These are phyloP conservation scores for Imbricaverruca yamaguchii DNA, from an alignment of 2,888 invertebrate species.

Conservation along the genomic window DNA sequence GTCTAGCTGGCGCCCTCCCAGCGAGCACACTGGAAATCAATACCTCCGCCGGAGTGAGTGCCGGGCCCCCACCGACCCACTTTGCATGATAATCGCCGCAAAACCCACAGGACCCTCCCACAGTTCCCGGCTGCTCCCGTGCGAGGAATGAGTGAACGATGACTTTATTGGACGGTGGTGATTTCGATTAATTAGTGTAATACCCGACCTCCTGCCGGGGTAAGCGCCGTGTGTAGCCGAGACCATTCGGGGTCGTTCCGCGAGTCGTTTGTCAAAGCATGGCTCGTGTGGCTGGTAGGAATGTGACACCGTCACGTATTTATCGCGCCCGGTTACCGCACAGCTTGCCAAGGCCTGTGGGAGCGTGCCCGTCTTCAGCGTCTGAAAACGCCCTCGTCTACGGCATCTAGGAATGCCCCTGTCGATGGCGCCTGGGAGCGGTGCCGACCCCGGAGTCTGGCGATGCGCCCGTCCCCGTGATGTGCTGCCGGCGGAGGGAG, in stretches of 20 bases:
- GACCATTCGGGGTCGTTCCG: background rate
- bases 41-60: background rate
- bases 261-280: slow-evolving; percentile 6
- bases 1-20: background rate
- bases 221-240: background rate
- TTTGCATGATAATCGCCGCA: slow-evolving; percentile 2
- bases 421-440: too few relatives aligned
- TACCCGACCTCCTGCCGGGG: background rate
- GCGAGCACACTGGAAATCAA: background rate
- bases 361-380: too few relatives aligned
- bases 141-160: background rate
- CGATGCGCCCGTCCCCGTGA: too few relatives aligned
- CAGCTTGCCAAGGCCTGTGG: too few relatives aligned
- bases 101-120: background rate
- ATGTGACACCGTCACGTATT: too few relatives aligned
- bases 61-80: background rate
- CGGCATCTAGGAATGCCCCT: too few relatives aligned
- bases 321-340: too few relatives aligned
- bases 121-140: too few relatives aligned
- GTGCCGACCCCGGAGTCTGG: too few relatives aligned
- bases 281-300: background rate
- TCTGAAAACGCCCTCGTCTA: too few relatives aligned
- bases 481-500: too few relatives aligned
- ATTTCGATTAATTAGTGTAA: background rate
- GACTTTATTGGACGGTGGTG: slow-evolving; percentile 16